These are phyloP conservation scores for Diploptera punctata DNA, from an alignment of 2,888 invertebrate species.

Conservation along the genomic window DNA sequence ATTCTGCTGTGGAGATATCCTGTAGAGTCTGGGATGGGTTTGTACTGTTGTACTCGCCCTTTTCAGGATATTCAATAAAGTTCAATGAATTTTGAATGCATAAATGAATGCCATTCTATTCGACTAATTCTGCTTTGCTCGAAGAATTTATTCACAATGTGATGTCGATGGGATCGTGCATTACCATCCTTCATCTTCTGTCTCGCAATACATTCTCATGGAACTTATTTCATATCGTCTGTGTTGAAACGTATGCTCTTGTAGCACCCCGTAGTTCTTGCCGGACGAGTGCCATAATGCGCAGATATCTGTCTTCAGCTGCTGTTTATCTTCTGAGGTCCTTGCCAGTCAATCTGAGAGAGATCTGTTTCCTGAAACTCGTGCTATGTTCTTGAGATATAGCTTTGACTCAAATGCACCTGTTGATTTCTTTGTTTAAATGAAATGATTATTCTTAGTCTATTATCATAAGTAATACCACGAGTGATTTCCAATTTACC, in stretches of 20 bases:
- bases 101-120: neutral
- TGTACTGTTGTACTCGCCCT: neutral
- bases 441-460: no score
- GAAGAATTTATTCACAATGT: no score
- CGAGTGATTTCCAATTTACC: no score
- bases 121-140: neutral
- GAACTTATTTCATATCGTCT: neutral
- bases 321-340: neutral
- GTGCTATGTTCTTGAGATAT: neutral
- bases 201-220: neutral
- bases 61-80: neutral
- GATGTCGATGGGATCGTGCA: neutral
- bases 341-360: neutral
- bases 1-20: no score
- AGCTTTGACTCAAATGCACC: neutral
- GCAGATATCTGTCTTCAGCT: neutral
- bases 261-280: neutral
- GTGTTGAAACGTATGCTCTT: neutral
- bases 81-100: neutral
- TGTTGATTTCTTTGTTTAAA: no score
- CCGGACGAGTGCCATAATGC: neutral
- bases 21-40: no score
- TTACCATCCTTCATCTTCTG: neutral
- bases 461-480: no score
- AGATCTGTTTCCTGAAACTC: neutral